Base-by-base conservation (phyloP, 2,888 invertebrate species). In the Sturmia bella region DNA sequence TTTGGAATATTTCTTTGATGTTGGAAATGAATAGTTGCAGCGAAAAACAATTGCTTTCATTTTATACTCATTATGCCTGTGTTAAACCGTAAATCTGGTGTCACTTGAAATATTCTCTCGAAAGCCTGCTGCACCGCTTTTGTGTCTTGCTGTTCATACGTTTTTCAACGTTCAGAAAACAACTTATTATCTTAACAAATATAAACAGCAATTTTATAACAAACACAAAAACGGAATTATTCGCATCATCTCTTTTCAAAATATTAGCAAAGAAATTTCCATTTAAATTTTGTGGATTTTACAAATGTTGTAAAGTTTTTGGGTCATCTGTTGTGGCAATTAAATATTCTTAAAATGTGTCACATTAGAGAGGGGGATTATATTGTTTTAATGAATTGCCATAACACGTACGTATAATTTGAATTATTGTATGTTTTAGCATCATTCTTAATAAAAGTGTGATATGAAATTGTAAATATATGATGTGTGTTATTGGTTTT, bases 291-390 rank as follows among this genome's bases (percentile, higher is more conserved):
- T 70, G 21, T 52, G 24, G 15, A 9, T 32, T 43, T 56, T 24
- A 45, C 24, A 45, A 56, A 45, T 43, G 32, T 70, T 70, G 45
- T 48, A 27, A 37, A 48, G 21, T 70, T 57, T 70, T 32, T 70
- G 57, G 57, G 70, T 70, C 57, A 70, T 15, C 48, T 57, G 57
- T 70, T 70, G 24, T 37, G 57, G 48, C 57, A 70, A 70, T 59
- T 70, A 70, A 48, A 59, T 21, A 48, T 37, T 48, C 7, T 70
- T 37, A 13, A 43, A 15, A 69, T 57, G 69, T 45, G 57, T 69
- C 57, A 19, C 37, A 7, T 57, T 69, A 57, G 69, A 69, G 45
- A 69, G 43, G n/a, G 48, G 57, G 12, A 69, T 69, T 15, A 17
- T 54, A 17, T 43, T 56, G 54, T 45, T 56, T 54, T 41, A 68